Evolutionary conservation across 2,888 invertebrate genomes (phyloP).

Genomic region (Argyra leucocephala): DNA sequence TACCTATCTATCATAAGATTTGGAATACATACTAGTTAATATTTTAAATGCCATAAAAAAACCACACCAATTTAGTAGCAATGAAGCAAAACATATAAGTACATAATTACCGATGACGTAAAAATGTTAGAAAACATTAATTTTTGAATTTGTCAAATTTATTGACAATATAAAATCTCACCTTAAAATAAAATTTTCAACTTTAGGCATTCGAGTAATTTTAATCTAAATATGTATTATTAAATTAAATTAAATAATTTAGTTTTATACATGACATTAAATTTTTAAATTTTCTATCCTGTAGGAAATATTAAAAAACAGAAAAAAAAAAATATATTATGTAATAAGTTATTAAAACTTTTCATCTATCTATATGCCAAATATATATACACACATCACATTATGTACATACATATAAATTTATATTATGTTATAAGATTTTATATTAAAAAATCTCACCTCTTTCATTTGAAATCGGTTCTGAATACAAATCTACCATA

Average conservation of each 20-base stretch:
- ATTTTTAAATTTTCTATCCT: not conserved
- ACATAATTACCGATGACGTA: not conserved
- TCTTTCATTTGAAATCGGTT: slow-evolving; percentile 33
- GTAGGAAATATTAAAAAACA: not conserved
- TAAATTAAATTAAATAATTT: too few relatives aligned
- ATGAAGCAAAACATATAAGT: not conserved
- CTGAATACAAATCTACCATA: slow-evolving; percentile 32
- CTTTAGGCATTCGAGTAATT: not conserved
- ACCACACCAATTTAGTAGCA: not conserved
- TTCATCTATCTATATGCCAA: too few relatives aligned
- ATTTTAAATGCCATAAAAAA: too few relatives aligned
- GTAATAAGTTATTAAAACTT: not conserved
- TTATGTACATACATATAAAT: not conserved
- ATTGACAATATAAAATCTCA: not conserved
- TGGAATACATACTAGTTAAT: too few relatives aligned
- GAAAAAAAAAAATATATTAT: not conserved
- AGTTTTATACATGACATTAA: not conserved
- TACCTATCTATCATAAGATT: too few relatives aligned
- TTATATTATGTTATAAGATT: not conserved
- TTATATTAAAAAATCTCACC: slow-evolving; percentile 28
- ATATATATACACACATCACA: too few relatives aligned
- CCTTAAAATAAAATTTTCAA: not conserved
- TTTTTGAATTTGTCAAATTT: not conserved
- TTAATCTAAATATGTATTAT: not conserved
- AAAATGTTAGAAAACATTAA: not conserved